Conservation (phyloP, 1,140 invertebrate species). For the Ruditapes philippinarum region DNA sequence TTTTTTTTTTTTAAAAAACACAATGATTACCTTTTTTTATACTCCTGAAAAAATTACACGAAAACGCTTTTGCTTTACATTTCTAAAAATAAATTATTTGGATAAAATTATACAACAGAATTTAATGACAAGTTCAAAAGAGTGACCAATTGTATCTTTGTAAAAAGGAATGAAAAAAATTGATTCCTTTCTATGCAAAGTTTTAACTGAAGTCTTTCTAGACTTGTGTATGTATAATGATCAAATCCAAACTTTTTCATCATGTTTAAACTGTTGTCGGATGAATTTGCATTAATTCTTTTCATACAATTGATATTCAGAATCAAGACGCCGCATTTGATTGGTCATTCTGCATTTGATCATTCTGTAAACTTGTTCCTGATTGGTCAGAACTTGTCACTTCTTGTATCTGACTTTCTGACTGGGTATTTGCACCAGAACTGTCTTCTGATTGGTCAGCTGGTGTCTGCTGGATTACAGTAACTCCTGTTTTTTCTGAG, state of each 20-base stretch:
- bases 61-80: too few species aligned
- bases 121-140: too few species aligned
- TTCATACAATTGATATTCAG: neutral
- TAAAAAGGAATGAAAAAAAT: too few species aligned
- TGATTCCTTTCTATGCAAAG: too few species aligned
- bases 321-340: constrained; percentile 37
- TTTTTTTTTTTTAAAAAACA: too few species aligned
- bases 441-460: constrained; percentile 60
- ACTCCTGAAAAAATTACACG: too few species aligned
- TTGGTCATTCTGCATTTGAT: constrained; percentile 1
- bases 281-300: neutral
- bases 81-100: too few species aligned
- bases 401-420: constrained; percentile 47
- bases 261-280: neutral
- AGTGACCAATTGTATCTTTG: too few species aligned
- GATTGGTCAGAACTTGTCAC: constrained; percentile 50
- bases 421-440: constrained; percentile 36
- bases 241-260: neutral
- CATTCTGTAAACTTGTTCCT: constrained; percentile 16
- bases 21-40: too few species aligned
- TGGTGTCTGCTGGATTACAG: constrained; percentile 57
- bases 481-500: constrained; percentile 49
- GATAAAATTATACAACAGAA: too few species aligned
- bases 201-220: neutral
- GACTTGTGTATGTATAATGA: neutral